A percentile compares a stretch with the other conserved stretches of the same genome.
These are phyloP conservation scores for Drosophila novamexicana DNA, from an alignment of 1,140 invertebrate genomes.

Conservation along the genomic window DNA sequence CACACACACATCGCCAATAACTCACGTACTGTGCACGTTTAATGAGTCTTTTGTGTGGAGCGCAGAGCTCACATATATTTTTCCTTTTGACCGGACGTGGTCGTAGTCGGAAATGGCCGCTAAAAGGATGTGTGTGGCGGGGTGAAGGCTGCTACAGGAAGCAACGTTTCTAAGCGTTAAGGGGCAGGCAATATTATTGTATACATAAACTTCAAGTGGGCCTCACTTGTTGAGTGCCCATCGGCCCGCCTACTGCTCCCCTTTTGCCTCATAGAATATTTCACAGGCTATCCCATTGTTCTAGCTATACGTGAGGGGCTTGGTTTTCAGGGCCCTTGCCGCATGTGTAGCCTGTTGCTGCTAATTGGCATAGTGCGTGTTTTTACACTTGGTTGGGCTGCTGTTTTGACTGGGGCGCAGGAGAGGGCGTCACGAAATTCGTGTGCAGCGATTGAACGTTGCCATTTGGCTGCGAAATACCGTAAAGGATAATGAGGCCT, in stretches of 20 bases:
- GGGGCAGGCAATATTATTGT: constrained; percentile 62
- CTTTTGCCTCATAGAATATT: not conserved
- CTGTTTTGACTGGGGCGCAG: not conserved
- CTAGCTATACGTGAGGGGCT: constrained; percentile 21
- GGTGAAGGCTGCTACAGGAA: constrained; percentile 13
- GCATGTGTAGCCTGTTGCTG: constrained; percentile 64
- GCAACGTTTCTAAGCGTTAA: constrained; percentile 11
- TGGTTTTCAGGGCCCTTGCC: constrained; percentile 13
- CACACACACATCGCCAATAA: constrained; percentile 12
- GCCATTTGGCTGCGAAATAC: constrained; percentile 33
- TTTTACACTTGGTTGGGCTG: constrained; percentile 59
- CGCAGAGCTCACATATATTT: constrained; percentile 47
- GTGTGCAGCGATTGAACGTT: constrained; percentile 28
- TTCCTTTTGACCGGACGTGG: constrained; percentile 67
- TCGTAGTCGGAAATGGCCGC: constrained; percentile 73
- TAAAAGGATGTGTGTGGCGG: constrained; percentile 64
- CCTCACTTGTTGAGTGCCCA: constrained; percentile 69
- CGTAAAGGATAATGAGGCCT: constrained; percentile 28
- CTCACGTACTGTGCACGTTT: constrained; percentile 68
- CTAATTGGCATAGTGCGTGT: constrained; percentile 78
- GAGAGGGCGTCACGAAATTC: not conserved
- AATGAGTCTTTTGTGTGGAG: constrained; percentile 67
- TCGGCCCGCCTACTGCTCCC: constrained; percentile 4
- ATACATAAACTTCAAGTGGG: constrained; percentile 66
- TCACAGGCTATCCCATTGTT: constrained; percentile 55